Evolutionary conservation across 1,140 invertebrate species (phyloP).

Genomic region (Pseudomyrmex cubaensis): DNA sequence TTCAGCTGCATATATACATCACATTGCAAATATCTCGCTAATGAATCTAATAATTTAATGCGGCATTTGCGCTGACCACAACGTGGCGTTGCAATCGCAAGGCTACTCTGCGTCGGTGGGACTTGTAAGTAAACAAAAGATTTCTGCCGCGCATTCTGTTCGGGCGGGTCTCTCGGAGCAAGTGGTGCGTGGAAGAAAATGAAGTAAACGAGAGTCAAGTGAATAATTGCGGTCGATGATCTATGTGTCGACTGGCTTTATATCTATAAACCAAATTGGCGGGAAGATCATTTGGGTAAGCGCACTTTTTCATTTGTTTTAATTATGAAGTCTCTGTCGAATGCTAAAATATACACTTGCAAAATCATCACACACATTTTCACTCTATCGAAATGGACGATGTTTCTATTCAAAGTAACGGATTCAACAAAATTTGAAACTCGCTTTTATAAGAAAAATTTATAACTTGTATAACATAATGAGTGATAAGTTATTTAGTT

Average conservation of each 20-base stretch:
- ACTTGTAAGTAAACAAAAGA: conserved; percentile 40
- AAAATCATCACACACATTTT: background rate
- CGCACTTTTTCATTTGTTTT: background rate
- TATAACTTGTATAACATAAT: background rate
- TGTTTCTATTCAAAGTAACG: background rate
- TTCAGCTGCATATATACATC: no score
- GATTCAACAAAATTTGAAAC: background rate
- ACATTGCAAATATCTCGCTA: no score
- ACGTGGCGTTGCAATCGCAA: conserved; percentile 15
- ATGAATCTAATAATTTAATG: no score
- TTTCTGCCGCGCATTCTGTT: background rate
- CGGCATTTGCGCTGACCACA: background rate
- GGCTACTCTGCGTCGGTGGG: background rate
- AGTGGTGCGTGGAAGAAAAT: no score
- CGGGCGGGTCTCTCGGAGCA: conserved; percentile 15
- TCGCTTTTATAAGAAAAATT: background rate
- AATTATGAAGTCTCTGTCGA: no score
- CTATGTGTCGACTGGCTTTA: background rate
- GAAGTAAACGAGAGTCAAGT: no score
- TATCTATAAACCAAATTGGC: no score
- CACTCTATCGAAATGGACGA: background rate
- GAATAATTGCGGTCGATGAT: background rate
- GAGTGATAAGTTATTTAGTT: no score
- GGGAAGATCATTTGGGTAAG: background rate
- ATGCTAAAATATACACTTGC: background rate